A percentile compares a stretch with the other conserved stretches of the same genome.
Evolutionary conservation across 2,113 vertebrate species (phyloP).

Genomic region (Urocolius indicus): DNA sequence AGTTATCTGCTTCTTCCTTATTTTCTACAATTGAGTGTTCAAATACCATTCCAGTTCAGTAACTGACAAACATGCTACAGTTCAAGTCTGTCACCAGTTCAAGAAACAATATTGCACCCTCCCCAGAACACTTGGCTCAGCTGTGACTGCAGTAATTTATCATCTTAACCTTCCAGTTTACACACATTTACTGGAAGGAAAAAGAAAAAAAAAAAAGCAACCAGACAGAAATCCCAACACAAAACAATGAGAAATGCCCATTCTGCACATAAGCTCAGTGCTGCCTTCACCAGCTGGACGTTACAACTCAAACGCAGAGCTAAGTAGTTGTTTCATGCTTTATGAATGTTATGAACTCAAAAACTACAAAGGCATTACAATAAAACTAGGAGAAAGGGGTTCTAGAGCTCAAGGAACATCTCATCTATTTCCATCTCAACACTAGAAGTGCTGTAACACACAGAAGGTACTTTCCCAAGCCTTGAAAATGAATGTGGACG

Average conservation of each 20-base stretch:
- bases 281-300: background rate
- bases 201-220: background rate
- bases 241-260: background rate
- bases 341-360: background rate
- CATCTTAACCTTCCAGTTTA: background rate
- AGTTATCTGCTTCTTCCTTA: background rate
- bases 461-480: background rate
- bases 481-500: accelerated
- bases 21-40: background rate
- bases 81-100: background rate
- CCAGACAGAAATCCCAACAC: background rate
- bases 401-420: background rate
- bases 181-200: background rate
- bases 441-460: accelerated
- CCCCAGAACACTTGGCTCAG: background rate
- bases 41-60: background rate
- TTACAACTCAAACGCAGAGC: background rate
- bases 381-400: background rate
- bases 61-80: background rate
- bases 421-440: background rate
- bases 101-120: background rate
- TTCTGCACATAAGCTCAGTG: background rate
- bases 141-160: background rate
- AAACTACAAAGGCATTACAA: background rate
- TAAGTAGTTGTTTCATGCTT: background rate